phyloP scores from a whole-genome alignment of 1,140 invertebrate species.

The Papilio polytes region DNA sequence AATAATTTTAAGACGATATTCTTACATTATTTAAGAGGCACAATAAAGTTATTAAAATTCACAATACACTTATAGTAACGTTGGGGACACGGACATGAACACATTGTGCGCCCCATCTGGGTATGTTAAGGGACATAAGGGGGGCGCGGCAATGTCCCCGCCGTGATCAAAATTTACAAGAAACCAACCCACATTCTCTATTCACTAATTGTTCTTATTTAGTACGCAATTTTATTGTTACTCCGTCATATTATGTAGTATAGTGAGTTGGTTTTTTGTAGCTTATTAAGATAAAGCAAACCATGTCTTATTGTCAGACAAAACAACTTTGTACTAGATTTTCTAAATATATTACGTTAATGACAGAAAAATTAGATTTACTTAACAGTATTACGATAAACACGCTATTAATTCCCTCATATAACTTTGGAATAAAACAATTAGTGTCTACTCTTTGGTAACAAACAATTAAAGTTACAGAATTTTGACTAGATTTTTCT shows the following conservation, averaged over 20 bases:
- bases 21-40: constrained; percentile 28
- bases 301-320: constrained; percentile 30
- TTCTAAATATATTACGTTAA: neutral
- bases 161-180: neutral
- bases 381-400: neutral
- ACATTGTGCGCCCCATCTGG: constrained; percentile 33
- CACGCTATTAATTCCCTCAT: neutral
- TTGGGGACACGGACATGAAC: constrained; percentile 39
- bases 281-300: constrained; percentile 24
- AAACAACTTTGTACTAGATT: constrained; percentile 16
- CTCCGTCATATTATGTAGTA: constrained; percentile 1
- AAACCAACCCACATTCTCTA: neutral
- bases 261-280: neutral
- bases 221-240: constrained; percentile 29
- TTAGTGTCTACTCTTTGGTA: neutral
- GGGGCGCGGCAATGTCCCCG: neutral
- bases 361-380: constrained; percentile 27
- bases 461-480: constrained; percentile 8
- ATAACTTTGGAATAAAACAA: constrained; percentile 5
- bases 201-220: neutral
- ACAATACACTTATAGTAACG: constrained; percentile 29
- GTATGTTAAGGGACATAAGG: constrained; percentile 19
- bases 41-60: constrained; percentile 24
- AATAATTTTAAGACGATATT: neutral
- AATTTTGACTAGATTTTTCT: constrained; percentile 16